These are phyloP conservation scores for Aplysina aerophoba DNA, from an alignment of 37 sponge, comb jelly and placozoan species.

Conservation along the genomic window DNA sequence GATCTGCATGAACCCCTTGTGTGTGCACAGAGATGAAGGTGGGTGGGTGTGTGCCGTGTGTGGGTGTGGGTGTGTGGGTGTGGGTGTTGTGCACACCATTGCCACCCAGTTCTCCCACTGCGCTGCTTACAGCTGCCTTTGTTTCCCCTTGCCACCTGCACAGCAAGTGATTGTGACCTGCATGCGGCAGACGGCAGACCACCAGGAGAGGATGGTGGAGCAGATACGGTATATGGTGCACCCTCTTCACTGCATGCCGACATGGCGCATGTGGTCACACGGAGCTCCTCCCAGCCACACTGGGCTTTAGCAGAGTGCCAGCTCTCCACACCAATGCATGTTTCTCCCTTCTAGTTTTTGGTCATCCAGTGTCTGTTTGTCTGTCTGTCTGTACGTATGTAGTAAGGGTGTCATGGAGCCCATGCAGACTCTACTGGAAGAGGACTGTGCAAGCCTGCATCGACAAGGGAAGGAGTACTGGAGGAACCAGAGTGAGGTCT, in stretches of 20 bases:
- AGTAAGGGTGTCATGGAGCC: constrained; percentile 69
- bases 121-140: background rate
- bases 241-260: no score
- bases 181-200: constrained; percentile 70
- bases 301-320: no score
- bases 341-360: background rate
- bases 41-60: background rate
- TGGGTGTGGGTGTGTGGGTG: background rate
- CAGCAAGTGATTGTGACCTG: constrained; percentile 43
- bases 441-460: constrained; percentile 56
- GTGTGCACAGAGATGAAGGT: background rate
- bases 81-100: background rate
- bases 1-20: no score
- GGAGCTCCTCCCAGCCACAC: no score
- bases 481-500: constrained; percentile 50
- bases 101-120: no score
- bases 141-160: background rate
- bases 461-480: constrained; percentile 41
- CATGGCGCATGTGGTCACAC: no score
- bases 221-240: constrained; percentile 71
- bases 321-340: background rate
- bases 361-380: background rate
- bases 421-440: constrained; percentile 47
- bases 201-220: constrained; percentile 73
- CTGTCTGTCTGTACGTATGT: constrained; percentile 17